Evolutionary conservation across 2,113 vertebrate genomes (phyloP).

Genomic region (Progne subis): DNA sequence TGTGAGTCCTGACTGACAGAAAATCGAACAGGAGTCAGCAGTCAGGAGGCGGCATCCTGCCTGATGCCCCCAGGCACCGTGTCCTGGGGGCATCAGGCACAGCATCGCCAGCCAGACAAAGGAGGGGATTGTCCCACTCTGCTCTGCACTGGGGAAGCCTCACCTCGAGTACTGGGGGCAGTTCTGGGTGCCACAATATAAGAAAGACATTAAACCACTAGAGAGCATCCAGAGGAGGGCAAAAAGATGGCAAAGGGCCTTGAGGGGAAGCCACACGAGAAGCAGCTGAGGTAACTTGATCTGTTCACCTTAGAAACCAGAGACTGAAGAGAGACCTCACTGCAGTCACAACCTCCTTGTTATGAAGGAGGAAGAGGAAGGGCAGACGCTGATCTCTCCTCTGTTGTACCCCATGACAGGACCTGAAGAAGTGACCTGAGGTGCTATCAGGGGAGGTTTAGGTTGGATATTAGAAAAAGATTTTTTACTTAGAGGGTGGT

Average conservation of each 20-base stretch:
- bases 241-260: background rate
- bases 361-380: background rate
- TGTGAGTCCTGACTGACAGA: background rate
- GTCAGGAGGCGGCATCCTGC: too few species aligned
- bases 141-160: rapidly evolving
- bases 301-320: background rate
- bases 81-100: background rate
- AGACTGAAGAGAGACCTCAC: background rate
- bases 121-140: background rate
- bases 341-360: background rate
- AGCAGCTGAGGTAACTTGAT: background rate
- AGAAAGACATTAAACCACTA: background rate
- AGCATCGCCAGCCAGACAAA: rapidly evolving
- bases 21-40: background rate
- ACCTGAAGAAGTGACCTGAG: background rate
- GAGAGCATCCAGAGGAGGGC: background rate
- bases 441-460: background rate
- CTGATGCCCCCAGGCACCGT: background rate
- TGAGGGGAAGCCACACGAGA: background rate
- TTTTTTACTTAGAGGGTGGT: background rate
- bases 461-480: too few species aligned
- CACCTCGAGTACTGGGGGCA: rapidly evolving
- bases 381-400: background rate
- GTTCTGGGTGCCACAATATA: background rate
- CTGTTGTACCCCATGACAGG: too few species aligned